Conservation (phyloP, 2,797 vertebrate genomes). For the Rachycentron canadum region DNA sequence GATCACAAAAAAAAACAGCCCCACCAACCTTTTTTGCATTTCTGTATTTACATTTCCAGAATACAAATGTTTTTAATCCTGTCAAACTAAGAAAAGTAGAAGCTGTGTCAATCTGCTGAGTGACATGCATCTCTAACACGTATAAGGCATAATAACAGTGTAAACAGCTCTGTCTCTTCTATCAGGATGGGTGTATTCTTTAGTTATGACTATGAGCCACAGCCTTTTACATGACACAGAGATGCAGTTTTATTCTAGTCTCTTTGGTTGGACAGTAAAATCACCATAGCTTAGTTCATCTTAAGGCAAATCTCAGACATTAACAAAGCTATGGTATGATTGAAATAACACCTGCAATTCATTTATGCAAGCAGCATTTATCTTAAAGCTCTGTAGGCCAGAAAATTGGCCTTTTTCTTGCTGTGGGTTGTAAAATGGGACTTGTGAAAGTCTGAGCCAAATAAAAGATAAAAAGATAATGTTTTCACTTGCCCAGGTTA, state of each 20-base stretch:
- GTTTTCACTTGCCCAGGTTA: constrained; percentile 68
- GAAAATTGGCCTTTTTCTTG: constrained; percentile 55
- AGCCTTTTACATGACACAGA: constrained; percentile 1
- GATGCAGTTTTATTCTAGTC: constrained; percentile 41
- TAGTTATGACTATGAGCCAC: constrained; percentile 12
- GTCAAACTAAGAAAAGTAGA: not conserved
- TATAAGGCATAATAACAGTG: not conserved
- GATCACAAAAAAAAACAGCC: too few relatives aligned
- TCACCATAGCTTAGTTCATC: constrained; percentile 22
- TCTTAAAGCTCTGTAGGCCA: constrained; percentile 60
- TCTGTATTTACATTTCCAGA: not conserved
- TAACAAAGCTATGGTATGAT: constrained; percentile 51
- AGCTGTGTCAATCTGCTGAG: not conserved
- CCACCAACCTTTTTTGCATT: not conserved
- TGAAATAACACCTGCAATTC: constrained; percentile 74
- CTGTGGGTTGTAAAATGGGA: constrained; percentile 66
- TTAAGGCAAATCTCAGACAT: constrained; percentile 52
- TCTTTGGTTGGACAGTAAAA: constrained; percentile 50
- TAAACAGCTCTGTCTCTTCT: not conserved
- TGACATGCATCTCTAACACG: not conserved
- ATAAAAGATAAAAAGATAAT: constrained; percentile 78
- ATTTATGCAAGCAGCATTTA: constrained; percentile 72
- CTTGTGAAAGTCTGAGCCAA: constrained; percentile 67
- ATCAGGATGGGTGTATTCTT: not conserved
- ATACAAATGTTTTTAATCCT: not conserved